Percentiles rank a stretch among this genome's conserved stretches.
These are phyloP conservation scores for Corella eumyota DNA, from an alignment of 23 tunicate genomes.

Conservation along the genomic window DNA sequence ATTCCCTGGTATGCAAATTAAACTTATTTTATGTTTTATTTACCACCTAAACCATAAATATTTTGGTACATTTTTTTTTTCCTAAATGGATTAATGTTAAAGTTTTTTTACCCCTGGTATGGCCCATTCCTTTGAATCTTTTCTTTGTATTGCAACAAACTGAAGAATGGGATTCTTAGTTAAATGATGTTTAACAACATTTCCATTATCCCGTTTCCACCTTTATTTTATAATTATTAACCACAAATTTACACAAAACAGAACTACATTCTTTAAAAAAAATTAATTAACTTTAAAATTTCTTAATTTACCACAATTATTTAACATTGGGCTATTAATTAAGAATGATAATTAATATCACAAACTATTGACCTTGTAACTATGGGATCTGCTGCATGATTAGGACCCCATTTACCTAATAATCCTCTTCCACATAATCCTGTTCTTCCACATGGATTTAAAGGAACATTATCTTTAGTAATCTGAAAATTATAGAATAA, in stretches of 20 bases:
- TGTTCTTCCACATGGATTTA: constrained; percentile 83
- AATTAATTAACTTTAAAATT: too few relatives aligned
- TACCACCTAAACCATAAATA: too few relatives aligned
- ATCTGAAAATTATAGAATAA: constrained; percentile 7
- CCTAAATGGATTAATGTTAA: too few relatives aligned
- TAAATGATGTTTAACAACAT: constrained; percentile 12
- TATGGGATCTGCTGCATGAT: constrained; percentile 99
- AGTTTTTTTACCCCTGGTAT: constrained; percentile 90
- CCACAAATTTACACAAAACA: background rate
- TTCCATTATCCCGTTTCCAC: constrained; percentile 54
- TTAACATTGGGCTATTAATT: too few relatives aligned
- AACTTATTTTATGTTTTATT: background rate
- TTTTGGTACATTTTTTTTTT: too few relatives aligned
- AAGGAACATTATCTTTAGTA: constrained; percentile 22
- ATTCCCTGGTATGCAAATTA: constrained; percentile 37
- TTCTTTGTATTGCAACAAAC: constrained; percentile 81
- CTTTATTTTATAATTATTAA: constrained; percentile 1
- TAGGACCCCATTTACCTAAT: constrained; percentile 98
- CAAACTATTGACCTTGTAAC: constrained; percentile 64
- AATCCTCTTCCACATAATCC: constrained; percentile 78
- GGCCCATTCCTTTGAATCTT: constrained; percentile 80
- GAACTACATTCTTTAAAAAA: too few relatives aligned
- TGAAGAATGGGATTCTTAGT: constrained; percentile 47
- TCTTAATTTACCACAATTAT: too few relatives aligned
- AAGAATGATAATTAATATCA: too few relatives aligned